These are phyloP conservation scores for Bungarus multicinctus DNA, from an alignment of 2,113 vertebrate genomes.

Conservation along the genomic window DNA sequence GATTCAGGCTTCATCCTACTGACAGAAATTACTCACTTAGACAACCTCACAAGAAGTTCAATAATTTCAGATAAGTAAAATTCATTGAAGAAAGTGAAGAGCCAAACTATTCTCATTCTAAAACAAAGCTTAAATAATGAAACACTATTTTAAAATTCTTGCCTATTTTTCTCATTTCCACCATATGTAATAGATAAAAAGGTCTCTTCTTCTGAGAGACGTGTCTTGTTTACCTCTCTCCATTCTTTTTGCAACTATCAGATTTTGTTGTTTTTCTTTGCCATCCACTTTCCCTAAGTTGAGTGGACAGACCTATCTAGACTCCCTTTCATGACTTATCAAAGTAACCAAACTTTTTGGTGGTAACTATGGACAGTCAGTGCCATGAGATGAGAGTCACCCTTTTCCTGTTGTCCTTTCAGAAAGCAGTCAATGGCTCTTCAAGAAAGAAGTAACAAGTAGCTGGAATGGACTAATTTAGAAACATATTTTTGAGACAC, in stretches of 20 bases:
- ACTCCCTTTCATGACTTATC: neutral
- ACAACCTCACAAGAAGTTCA: neutral
- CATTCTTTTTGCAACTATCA: neutral
- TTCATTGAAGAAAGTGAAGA: neutral
- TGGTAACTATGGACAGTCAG: neutral
- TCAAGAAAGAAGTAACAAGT: neutral
- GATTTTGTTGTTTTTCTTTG: neutral
- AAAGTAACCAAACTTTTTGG: neutral
- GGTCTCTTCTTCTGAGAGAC: neutral
- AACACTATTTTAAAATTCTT: neutral
- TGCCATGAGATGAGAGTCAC: neutral
- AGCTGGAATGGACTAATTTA: neutral
- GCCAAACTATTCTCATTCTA: neutral
- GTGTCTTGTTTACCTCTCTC: neutral
- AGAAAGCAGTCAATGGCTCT: neutral
- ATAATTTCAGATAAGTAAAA: neutral
- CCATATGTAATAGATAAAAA: neutral
- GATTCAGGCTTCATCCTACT: neutral
- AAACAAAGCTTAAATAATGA: neutral
- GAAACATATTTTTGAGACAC: neutral
- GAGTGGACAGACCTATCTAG: neutral
- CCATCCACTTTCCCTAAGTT: neutral
- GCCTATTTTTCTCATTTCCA: neutral
- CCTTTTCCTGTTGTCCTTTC: neutral
- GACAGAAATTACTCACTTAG: neutral